Percentiles rank a stretch among this genome's conserved stretches.
These are phyloP conservation scores for Seladonia tumulorum DNA, from an alignment of 2,888 invertebrate species.

Conservation along the genomic window DNA sequence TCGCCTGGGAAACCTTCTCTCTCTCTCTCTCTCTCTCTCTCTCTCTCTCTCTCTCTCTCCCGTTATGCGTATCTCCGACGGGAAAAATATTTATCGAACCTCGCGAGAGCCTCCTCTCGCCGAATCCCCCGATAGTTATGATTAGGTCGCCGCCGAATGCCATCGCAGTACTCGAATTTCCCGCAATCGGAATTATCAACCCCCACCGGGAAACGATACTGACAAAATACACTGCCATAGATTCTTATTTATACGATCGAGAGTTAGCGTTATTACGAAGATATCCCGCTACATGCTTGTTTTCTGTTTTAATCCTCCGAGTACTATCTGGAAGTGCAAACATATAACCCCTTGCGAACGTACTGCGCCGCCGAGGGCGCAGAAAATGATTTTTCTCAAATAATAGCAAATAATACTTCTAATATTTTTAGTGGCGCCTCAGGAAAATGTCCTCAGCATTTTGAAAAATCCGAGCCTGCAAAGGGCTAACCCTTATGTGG, in stretches of 20 bases:
- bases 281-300: not conserved
- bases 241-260: not conserved
- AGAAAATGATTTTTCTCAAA: not conserved
- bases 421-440: too few relatives aligned
- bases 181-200: not conserved
- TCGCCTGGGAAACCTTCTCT: not conserved
- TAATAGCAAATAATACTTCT: too few relatives aligned
- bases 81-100: slow-evolving; percentile 54
- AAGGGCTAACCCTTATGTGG: too few relatives aligned
- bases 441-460: too few relatives aligned
- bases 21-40: not conserved
- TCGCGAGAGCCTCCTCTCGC: not conserved
- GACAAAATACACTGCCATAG: not conserved
- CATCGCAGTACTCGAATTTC: not conserved
- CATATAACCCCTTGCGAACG: not conserved
- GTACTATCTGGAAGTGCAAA: not conserved
- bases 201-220: not conserved
- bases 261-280: not conserved
- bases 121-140: slow-evolving; percentile 10
- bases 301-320: not conserved
- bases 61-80: slow-evolving; percentile 41
- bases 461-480: too few relatives aligned
- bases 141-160: not conserved
- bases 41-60: not conserved
- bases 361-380: not conserved